Conservation (phyloP, 2,113 vertebrate species). For the Craseonycteris thonglongyai region DNA sequence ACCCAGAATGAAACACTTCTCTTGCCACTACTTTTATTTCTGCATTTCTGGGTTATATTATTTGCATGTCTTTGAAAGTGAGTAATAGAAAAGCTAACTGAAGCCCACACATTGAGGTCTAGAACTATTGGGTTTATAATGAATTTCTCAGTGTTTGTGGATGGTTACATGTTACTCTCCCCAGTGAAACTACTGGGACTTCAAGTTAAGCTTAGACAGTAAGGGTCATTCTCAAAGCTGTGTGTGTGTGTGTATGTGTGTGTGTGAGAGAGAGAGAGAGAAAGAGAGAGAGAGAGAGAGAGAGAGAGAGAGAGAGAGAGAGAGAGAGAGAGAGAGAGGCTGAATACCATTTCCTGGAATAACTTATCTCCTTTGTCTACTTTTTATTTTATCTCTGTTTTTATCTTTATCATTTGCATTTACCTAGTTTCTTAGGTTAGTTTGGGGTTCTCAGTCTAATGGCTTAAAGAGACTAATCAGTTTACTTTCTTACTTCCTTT, state of each 20-base stretch:
- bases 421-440: not conserved
- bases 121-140: not conserved
- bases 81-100: not conserved
- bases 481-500: not conserved
- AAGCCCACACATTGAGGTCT: not conserved
- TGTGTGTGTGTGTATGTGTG: not conserved
- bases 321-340: not conserved
- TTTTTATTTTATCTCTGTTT: constrained; percentile 2
- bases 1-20: not conserved
- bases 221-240: not conserved
- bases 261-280: not conserved
- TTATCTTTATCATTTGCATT: not conserved
- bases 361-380: not conserved
- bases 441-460: not conserved
- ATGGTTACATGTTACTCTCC: not conserved
- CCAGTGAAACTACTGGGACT: not conserved
- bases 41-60: not conserved
- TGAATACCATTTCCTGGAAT: not conserved
- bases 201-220: not conserved
- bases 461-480: not conserved
- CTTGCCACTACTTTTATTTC: not conserved
- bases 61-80: not conserved
- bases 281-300: not conserved
- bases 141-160: not conserved
- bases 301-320: too few species aligned